Evolutionary conservation across 2,113 vertebrate species (phyloP).

Genomic region (Rhea pennata): DNA sequence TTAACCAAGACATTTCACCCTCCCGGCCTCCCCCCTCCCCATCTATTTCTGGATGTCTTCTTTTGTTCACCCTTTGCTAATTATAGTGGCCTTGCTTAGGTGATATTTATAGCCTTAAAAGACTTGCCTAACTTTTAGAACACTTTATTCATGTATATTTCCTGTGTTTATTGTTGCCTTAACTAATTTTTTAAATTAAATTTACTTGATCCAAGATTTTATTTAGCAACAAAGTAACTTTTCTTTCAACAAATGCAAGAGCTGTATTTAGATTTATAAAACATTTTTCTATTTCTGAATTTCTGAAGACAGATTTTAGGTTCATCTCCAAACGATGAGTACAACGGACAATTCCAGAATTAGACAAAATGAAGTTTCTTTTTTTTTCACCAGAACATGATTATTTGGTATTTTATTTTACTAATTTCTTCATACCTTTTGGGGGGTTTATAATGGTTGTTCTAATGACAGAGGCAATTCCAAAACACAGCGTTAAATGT

Average conservation of each 20-base stretch:
- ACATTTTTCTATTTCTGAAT: constrained; percentile 52
- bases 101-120: constrained; percentile 89
- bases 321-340: neutral
- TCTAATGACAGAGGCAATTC: neutral
- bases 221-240: constrained; percentile 81
- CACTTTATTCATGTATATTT: constrained; percentile 89
- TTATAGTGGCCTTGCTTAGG: constrained; percentile 84
- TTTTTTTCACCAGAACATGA: neutral
- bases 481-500: neutral
- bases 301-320: constrained; percentile 65
- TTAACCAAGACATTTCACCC: constrained; percentile 78
- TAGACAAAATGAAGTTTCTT: neutral
- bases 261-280: constrained; percentile 69
- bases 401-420: neutral
- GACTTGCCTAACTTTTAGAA: constrained; percentile 78
- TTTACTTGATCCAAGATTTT: constrained; percentile 77
- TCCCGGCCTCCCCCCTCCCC: constrained; percentile 72
- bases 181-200: constrained; percentile 76
- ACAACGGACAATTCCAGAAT: neutral
- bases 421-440: neutral
- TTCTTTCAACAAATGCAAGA: constrained; percentile 73
- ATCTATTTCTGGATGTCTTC: constrained; percentile 89
- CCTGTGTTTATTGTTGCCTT: constrained; percentile 86
- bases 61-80: constrained; percentile 94
- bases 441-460: neutral